A percentile compares a stretch with the other conserved stretches of the same genome.
phyloP scores from a whole-genome alignment of 30 jellyfish, hydroid and myxozoan species.

The Hydra vulgaris region DNA sequence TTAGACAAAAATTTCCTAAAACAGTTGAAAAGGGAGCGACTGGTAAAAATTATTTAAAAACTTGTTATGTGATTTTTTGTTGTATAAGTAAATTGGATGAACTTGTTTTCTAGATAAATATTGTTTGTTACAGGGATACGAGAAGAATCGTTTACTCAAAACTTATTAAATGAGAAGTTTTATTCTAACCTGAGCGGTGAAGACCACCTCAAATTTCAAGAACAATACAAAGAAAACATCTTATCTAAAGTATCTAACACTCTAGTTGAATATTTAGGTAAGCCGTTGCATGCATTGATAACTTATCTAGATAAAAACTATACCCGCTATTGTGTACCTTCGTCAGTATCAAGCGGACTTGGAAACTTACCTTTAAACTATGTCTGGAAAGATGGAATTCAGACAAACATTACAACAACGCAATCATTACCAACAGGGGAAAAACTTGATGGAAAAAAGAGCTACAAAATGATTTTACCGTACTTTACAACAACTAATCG shows the following conservation, averaged over 20 bases:
- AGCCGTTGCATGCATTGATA: slow-evolving; percentile 37
- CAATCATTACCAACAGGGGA: slow-evolving; percentile 85
- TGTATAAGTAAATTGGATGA: not conserved
- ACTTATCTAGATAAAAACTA: slow-evolving; percentile 40
- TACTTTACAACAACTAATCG: slow-evolving; percentile 66
- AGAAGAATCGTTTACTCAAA: slow-evolving; percentile 40
- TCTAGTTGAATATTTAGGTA: slow-evolving; percentile 44
- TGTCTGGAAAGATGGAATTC: slow-evolving; percentile 58
- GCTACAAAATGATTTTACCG: slow-evolving; percentile 75
- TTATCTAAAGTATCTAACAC: slow-evolving; percentile 32
- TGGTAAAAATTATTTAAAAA: too few relatives aligned
- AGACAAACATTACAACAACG: slow-evolving; percentile 50
- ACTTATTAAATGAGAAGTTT: slow-evolving; percentile 25
- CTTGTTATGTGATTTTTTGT: not conserved
- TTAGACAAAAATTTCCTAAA: slow-evolving; percentile 46
- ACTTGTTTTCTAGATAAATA: not conserved
- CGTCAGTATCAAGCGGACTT: slow-evolving; percentile 50
- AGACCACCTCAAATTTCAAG: slow-evolving; percentile 25
- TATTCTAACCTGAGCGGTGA: slow-evolving; percentile 21
- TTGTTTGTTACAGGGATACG: slow-evolving; percentile 25
- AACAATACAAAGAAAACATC: slow-evolving; percentile 32
- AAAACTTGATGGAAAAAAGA: slow-evolving; percentile 52
- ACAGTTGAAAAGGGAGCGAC: slow-evolving; percentile 36
- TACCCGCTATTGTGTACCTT: slow-evolving; percentile 73
- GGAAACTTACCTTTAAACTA: slow-evolving; percentile 54